These are phyloP conservation scores for Hyles euphorbiae DNA, from an alignment of 1,140 invertebrate genomes.

Conservation along the genomic window DNA sequence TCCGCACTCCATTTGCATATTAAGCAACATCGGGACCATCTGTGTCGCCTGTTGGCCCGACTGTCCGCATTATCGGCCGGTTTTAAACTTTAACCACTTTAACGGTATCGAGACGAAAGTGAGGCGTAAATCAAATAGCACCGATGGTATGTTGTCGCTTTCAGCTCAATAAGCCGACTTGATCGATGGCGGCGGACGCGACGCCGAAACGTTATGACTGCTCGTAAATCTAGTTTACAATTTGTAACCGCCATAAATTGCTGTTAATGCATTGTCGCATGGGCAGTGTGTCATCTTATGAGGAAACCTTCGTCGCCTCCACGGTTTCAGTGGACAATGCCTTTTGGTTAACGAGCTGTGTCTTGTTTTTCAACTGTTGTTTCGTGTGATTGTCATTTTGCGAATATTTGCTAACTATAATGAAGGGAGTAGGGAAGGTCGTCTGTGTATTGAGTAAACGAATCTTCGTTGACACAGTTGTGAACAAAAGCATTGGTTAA, in stretches of 20 bases:
- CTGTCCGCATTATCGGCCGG: constrained; percentile 49
- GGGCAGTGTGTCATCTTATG: too few species aligned
- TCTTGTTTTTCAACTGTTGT: too few species aligned
- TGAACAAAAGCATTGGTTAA: too few species aligned
- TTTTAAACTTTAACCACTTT: constrained; percentile 65
- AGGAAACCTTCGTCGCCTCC: too few species aligned
- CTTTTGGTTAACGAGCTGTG: too few species aligned
- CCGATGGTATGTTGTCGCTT: constrained; percentile 34
- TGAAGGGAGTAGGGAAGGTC: too few species aligned
- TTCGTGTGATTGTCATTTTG: too few species aligned
- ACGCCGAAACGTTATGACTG: constrained; percentile 10
- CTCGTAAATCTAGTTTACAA: constrained; percentile 9
- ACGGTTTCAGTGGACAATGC: too few species aligned
- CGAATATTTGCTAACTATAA: too few species aligned
- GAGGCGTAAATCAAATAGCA: constrained; percentile 54
- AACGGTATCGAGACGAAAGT: constrained; percentile 64
- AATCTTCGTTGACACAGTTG: too few species aligned
- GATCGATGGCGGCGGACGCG: constrained; percentile 12
- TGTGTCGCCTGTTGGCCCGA: constrained; percentile 49
- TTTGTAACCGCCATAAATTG: constrained; percentile 12
- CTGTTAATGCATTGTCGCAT: neutral
- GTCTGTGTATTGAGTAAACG: too few species aligned
- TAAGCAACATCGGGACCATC: constrained; percentile 39
- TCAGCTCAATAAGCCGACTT: constrained; percentile 22
- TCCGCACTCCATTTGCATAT: constrained; percentile 28